Percentiles rank a stretch among this genome's conserved stretches.
Conservation (phyloP, 2,113 vertebrate genomes). For the Mobula birostris region DNA sequence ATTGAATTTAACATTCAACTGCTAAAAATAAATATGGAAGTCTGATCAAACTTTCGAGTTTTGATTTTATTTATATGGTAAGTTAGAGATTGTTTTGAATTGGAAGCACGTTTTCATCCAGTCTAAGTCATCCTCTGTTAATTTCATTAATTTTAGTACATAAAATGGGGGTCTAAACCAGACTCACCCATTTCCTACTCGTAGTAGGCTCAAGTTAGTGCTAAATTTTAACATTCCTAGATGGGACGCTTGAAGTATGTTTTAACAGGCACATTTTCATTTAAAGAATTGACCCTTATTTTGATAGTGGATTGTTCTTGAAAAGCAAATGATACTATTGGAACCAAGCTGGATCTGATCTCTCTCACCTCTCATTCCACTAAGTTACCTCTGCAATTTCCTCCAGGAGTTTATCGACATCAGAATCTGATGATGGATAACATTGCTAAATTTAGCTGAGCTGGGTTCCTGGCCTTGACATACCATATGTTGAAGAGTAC, state of each 20-base stretch:
- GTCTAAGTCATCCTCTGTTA: neutral
- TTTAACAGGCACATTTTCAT: neutral
- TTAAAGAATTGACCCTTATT: neutral
- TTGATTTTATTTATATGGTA: neutral
- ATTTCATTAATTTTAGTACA: neutral
- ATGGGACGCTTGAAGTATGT: neutral
- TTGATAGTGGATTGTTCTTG: neutral
- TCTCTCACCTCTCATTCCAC: neutral
- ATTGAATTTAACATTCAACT: neutral
- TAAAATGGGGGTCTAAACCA: neutral
- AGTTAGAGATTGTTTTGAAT: neutral
- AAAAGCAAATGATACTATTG: neutral
- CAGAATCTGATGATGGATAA: neutral
- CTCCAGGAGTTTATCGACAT: neutral
- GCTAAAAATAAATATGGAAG: neutral
- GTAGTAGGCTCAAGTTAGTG: neutral
- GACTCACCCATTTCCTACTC: neutral
- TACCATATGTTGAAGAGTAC: neutral
- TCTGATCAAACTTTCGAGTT: neutral
- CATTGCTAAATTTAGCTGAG: neutral
- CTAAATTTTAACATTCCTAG: neutral
- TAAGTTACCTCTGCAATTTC: neutral
- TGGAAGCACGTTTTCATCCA: too few relatives aligned
- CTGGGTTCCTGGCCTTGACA: neutral
- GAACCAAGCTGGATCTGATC: neutral